Evolutionary conservation across 1,140 invertebrate species (phyloP), one percentile per base, ranked within the genome.

Genomic region (Zaprionus tsacasi): DNA sequence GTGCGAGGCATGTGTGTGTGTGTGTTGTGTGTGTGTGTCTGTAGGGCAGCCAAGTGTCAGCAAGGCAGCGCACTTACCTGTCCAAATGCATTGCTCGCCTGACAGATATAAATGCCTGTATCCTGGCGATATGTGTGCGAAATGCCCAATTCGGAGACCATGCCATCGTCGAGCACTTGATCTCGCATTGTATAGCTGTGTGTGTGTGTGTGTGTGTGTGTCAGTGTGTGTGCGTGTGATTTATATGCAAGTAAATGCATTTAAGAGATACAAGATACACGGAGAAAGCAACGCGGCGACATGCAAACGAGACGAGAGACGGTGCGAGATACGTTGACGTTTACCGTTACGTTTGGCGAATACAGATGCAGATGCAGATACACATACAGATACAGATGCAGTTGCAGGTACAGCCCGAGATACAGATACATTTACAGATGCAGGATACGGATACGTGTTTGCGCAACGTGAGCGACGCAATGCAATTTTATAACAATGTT

Each of bases 51-150:
- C 70, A 72, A 81, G 77, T 78, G 78, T 80, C 75, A 73, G 57
- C 52, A 50, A 50, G 57, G 59, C 52, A 45, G 40, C 40, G n/a
- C 40, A 91, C 91, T 92, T 86, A 92, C 91, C 79, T 96, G 95
- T 21, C 98, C 98, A 86, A 98, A 98, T 50, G 96, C 94, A 93
- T 99, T 99, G 65, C 95, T 96, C 0, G 97, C 97, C 59, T 95
- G 94, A 93, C 98, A 99, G 21, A 97, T 96, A 91, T 98, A 96
- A 56, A 97, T 95, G 6, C 96, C 97, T 2, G 97, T 97, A 93
- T 99, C 98, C 79, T 96, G 96, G 38, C 97, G 94, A 70, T 96
- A 96, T 2, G 97, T 97, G 76, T 96, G 95, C 59, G 96, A 94
- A 59, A 99, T 96, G 59, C 95, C 95, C 55, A 99, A 93, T 90